phyloP scores from a whole-genome alignment of 2,888 invertebrate species.

The Nomada hirtipes region DNA sequence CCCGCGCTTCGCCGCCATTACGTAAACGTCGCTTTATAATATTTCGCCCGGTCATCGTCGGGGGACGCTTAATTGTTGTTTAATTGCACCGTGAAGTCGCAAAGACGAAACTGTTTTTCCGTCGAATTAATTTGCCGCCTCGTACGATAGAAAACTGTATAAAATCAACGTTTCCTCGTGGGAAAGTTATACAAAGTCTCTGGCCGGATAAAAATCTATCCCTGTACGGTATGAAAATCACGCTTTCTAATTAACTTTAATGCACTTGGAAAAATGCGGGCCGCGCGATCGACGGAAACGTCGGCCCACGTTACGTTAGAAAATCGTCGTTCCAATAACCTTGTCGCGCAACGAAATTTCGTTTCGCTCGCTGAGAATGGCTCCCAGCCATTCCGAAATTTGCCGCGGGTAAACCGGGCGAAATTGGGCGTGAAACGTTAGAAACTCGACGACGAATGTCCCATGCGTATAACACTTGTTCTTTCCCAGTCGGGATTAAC shows the following conservation, averaged over 20 bases:
- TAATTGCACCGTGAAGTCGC: conserved; percentile 24
- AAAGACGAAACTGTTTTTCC: not conserved
- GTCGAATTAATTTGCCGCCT: not conserved
- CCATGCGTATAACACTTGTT: not conserved
- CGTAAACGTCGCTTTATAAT: conserved; percentile 22
- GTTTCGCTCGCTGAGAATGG: not conserved
- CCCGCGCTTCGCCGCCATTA: not conserved
- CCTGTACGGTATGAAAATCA: not conserved
- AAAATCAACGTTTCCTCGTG: not conserved
- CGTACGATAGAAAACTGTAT: no score
- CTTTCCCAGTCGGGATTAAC: not conserved
- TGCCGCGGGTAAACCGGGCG: not conserved
- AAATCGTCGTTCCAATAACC: conserved; percentile 6
- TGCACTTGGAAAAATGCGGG: conserved; percentile 3
- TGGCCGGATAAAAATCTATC: not conserved
- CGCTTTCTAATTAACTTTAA: conserved; percentile 30
- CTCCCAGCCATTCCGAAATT: not conserved
- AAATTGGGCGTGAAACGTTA: conserved; percentile 6
- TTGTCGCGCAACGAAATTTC: conserved; percentile 3
- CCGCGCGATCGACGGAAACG: conserved; percentile 11
- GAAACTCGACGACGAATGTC: conserved; percentile 5
- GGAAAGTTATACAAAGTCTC: not conserved
- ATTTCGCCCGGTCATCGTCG: conserved; percentile 41
- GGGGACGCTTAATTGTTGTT: conserved; percentile 21
- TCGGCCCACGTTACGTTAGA: conserved; percentile 1